phyloP scores from a whole-genome alignment of 2,888 invertebrate genomes.

The Crematogaster levior region DNA sequence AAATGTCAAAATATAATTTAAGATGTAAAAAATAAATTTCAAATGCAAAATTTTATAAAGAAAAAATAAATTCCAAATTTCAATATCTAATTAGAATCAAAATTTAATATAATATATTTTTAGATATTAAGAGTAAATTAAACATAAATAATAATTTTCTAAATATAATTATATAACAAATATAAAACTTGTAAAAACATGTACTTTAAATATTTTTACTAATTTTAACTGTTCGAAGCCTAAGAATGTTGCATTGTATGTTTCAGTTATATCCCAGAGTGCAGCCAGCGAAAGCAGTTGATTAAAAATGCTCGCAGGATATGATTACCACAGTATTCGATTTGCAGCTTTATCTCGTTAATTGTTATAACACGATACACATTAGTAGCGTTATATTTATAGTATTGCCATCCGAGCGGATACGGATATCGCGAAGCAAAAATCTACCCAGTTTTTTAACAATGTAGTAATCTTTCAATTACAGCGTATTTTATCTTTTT shows the following conservation, averaged over 20 bases:
- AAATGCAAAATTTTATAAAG: not conserved
- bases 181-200: not conserved
- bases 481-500: constrained; percentile 47
- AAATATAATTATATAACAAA: not conserved
- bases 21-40: not conserved
- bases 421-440: constrained; percentile 46
- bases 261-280: constrained; percentile 87
- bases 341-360: constrained; percentile 84
- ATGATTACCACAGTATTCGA: constrained; percentile 84
- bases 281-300: constrained; percentile 83
- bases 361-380: constrained; percentile 72
- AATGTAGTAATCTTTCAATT: constrained; percentile 39
- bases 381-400: constrained; percentile 78
- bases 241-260: constrained; percentile 14
- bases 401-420: constrained; percentile 61
- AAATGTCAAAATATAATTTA: not conserved
- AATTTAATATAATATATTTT: not conserved
- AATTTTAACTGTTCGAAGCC: not conserved
- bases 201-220: not conserved
- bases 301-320: constrained; percentile 77
- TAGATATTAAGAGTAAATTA: constrained; percentile 1
- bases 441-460: constrained; percentile 22
- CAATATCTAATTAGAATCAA: not conserved
- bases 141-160: not conserved
- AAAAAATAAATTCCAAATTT: not conserved